phyloP scores from a whole-genome alignment of 2,888 invertebrate genomes.

The Lasioglossum zephyrum region DNA sequence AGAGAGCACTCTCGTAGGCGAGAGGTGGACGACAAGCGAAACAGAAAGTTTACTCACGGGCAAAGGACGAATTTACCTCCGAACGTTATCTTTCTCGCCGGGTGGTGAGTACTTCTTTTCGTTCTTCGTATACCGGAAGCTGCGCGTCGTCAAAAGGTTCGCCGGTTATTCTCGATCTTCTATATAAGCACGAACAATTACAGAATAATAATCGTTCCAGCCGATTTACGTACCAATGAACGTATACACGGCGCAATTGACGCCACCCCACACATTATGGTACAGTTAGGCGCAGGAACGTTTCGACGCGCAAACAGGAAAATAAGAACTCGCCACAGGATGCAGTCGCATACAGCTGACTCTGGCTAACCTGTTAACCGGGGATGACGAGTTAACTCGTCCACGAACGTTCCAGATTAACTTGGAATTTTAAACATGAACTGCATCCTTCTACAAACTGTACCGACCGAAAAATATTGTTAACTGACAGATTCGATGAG shows the following conservation, averaged over 20 bases:
- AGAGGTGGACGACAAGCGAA: neutral
- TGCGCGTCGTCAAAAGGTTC: neutral
- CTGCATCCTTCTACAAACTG: no score
- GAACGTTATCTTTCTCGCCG: conserved; percentile 37
- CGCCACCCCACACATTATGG: neutral
- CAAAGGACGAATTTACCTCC: conserved; percentile 26
- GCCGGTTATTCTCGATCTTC: neutral
- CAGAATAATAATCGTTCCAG: neutral
- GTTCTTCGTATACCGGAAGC: neutral
- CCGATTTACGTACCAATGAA: neutral
- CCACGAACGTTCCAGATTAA: neutral
- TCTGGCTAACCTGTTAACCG: neutral
- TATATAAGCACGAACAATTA: neutral
- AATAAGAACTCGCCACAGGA: neutral
- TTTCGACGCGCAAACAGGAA: neutral
- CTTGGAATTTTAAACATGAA: no score
- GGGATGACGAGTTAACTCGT: neutral
- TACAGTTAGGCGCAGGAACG: conserved; percentile 5
- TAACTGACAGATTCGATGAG: no score
- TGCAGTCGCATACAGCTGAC: conserved; percentile 2
- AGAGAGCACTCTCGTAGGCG: neutral
- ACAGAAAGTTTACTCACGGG: conserved; percentile 13
- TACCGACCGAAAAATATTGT: no score
- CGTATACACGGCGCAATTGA: neutral
- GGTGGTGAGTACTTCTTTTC: conserved; percentile 50